phyloP scores from a whole-genome alignment of 1,140 invertebrate genomes.

The Saccostrea echinata region DNA sequence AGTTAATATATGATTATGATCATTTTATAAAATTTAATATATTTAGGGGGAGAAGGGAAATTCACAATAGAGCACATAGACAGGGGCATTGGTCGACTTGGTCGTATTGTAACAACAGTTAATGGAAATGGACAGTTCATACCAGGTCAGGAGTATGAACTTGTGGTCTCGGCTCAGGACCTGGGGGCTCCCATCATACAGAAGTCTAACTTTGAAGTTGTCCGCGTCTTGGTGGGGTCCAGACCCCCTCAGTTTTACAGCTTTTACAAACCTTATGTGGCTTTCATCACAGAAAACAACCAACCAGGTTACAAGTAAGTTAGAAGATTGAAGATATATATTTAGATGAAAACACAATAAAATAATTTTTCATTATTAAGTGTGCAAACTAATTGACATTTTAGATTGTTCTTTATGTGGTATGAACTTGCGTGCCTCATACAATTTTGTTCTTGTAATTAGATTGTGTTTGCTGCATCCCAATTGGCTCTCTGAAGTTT shows the following conservation, averaged over 20 bases:
- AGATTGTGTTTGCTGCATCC: not conserved
- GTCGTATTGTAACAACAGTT: conserved; percentile 64
- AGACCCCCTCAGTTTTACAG: conserved; percentile 70
- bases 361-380: no score
- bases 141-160: conserved; percentile 57
- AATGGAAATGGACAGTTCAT: conserved; percentile 67
- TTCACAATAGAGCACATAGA: conserved; percentile 63
- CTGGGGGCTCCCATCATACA: conserved; percentile 50
- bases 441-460: conserved; percentile 8
- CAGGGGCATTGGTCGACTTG: conserved; percentile 58
- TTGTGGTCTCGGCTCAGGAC: conserved; percentile 69
- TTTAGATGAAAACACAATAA: no score
- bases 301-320: conserved; percentile 67
- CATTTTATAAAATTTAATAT: not conserved
- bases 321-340: not conserved
- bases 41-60: conserved; percentile 65
- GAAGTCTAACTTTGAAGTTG: conserved; percentile 64
- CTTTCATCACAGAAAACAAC: conserved; percentile 68
- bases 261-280: conserved; percentile 63
- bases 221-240: conserved; percentile 65
- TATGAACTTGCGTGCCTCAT: not conserved
- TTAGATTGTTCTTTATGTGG: not conserved
- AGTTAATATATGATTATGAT: no score
- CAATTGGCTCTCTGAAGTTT: not conserved
- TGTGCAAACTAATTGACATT: not conserved